Conservation (phyloP, 1,140 invertebrate genomes). For the Ruditapes philippinarum region DNA sequence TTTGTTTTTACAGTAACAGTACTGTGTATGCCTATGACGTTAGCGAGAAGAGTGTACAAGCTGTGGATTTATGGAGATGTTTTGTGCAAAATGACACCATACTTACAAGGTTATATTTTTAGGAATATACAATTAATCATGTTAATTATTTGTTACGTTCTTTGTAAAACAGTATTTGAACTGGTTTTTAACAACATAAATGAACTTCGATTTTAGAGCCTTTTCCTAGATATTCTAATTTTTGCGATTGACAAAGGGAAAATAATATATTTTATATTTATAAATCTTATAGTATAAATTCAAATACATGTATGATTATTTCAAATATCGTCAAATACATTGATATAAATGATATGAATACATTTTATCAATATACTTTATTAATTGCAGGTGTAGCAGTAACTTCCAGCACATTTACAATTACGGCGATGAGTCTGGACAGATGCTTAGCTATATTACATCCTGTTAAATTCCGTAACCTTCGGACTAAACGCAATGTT, state of each 20-base stretch:
- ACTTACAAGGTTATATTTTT: slow-evolving; percentile 90
- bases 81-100: slow-evolving; percentile 91
- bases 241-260: too few species aligned
- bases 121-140: too few species aligned
- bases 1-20: slow-evolving; percentile 68
- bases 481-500: slow-evolving; percentile 89
- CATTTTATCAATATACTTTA: not conserved
- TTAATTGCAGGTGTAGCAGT: slow-evolving; percentile 90
- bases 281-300: too few species aligned
- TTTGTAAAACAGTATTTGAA: too few species aligned
- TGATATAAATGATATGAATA: not conserved
- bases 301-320: not conserved
- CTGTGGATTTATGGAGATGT: slow-evolving; percentile 91
- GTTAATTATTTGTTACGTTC: too few species aligned
- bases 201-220: not conserved
- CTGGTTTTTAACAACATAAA: not conserved
- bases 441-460: slow-evolving; percentile 92
- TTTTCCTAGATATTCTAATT: too few species aligned
- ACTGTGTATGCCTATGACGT: slow-evolving; percentile 88
- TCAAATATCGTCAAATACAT: not conserved
- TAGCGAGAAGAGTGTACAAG: slow-evolving; percentile 90
- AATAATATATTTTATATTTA: too few species aligned
- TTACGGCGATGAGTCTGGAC: slow-evolving; percentile 93
- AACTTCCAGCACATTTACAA: slow-evolving; percentile 92
- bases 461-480: slow-evolving; percentile 90